Percentiles rank a stretch among this genome's conserved stretches.
phyloP scores from a whole-genome alignment of 2,888 invertebrate species.

The Eupelmus urozonus region DNA sequence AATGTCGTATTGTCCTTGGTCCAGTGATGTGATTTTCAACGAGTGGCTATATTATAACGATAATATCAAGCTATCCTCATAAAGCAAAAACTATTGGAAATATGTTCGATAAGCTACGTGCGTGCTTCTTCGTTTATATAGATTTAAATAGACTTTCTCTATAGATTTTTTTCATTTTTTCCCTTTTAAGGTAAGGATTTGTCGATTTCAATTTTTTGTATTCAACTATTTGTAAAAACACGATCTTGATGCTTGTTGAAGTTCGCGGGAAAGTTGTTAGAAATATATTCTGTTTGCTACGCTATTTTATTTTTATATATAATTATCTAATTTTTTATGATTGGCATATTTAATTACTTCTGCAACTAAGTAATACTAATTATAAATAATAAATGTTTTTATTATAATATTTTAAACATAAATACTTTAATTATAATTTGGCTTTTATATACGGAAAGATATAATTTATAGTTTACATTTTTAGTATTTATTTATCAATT shows the following conservation, averaged over 20 bases:
- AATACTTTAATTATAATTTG: neutral
- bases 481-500: too few species aligned
- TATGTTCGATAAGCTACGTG: constrained; percentile 26
- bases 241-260: neutral
- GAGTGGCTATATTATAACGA: constrained; percentile 50
- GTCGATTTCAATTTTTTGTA: constrained; percentile 1
- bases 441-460: too few species aligned
- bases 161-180: constrained; percentile 28
- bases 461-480: too few species aligned
- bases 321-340: constrained; percentile 15
- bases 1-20: constrained; percentile 55
- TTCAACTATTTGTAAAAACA: constrained; percentile 19
- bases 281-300: constrained; percentile 42
- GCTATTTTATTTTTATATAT: constrained; percentile 14
- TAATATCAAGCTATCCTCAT: constrained; percentile 27
- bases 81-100: constrained; percentile 42
- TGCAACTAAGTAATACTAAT: neutral
- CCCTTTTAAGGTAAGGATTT: constrained; percentile 7
- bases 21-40: constrained; percentile 55
- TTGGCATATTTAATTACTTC: constrained; percentile 39
- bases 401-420: neutral
- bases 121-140: neutral
- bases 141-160: constrained; percentile 13
- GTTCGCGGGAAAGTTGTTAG: constrained; percentile 25
- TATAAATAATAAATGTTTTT: too few species aligned